These are phyloP conservation scores for Caenorhabditis sp. DNA, from an alignment of 2,888 invertebrate species.

Conservation along the genomic window DNA sequence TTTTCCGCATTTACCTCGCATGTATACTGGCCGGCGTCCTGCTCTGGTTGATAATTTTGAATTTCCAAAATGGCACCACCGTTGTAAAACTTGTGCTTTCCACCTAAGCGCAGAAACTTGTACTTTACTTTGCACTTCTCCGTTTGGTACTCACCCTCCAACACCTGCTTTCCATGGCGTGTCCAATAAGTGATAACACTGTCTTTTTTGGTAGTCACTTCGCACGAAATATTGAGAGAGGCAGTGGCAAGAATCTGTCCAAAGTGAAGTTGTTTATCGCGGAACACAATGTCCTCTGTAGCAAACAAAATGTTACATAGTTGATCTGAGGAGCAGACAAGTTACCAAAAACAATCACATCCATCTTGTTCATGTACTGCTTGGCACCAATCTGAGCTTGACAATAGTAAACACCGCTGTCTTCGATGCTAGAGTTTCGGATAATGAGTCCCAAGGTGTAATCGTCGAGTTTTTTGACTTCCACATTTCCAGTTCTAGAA, in stretches of 20 bases:
- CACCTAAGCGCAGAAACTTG: constrained; percentile 5
- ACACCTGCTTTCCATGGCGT: constrained; percentile 57
- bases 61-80: constrained; percentile 69
- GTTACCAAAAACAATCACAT: constrained; percentile 70
- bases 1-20: constrained; percentile 59
- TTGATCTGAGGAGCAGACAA: neutral
- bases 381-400: constrained; percentile 63
- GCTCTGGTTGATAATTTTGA: constrained; percentile 65
- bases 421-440: constrained; percentile 59
- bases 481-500: constrained; percentile 66
- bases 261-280: constrained; percentile 65
- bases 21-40: constrained; percentile 70
- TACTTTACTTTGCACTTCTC: neutral
- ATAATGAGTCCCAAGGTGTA: constrained; percentile 67
- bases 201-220: constrained; percentile 64
- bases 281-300: constrained; percentile 72
- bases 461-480: constrained; percentile 67
- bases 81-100: constrained; percentile 63
- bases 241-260: constrained; percentile 66
- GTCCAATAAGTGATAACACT: constrained; percentile 68
- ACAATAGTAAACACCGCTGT: constrained; percentile 74
- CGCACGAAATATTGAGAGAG: constrained; percentile 71
- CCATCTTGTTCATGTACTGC: constrained; percentile 62
- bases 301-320: neutral
- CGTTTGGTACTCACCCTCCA: constrained; percentile 23